These are phyloP conservation scores for Ochropleura leucogaster DNA, from an alignment of 2,888 invertebrate species.

Conservation along the genomic window DNA sequence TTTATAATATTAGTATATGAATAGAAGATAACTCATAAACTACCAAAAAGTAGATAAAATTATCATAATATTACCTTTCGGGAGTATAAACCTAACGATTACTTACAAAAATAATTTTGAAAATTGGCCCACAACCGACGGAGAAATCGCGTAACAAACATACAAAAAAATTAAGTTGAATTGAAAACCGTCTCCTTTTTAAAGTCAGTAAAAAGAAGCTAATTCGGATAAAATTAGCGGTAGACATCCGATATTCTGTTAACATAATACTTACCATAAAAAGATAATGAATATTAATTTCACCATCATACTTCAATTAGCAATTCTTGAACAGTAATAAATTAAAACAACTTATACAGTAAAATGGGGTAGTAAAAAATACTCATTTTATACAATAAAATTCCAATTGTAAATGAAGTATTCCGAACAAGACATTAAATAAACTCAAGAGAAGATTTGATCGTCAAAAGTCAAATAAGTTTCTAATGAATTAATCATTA, in stretches of 20 bases:
- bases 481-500: background rate
- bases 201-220: background rate
- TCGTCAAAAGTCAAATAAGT: conserved; percentile 14
- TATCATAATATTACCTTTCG: no score
- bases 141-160: no score
- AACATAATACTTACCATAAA: background rate
- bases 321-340: conserved; percentile 6
- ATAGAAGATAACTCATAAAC: no score
- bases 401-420: conserved; percentile 2
- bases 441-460: conserved; percentile 1
- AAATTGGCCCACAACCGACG: no score
- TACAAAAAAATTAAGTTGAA: no score
- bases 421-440: conserved; percentile 19
- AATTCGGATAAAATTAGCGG: background rate
- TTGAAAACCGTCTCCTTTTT: no score
- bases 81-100: no score
- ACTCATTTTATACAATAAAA: conserved; percentile 22
- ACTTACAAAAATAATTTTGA: no score
- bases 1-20: no score
- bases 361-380: conserved; percentile 6
- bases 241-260: background rate
- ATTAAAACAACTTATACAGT: background rate
- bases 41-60: no score
- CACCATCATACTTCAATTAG: conserved; percentile 10
- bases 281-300: conserved; percentile 13